phyloP scores from a whole-genome alignment of 2,113 vertebrate species.

The Symphodus melops region DNA sequence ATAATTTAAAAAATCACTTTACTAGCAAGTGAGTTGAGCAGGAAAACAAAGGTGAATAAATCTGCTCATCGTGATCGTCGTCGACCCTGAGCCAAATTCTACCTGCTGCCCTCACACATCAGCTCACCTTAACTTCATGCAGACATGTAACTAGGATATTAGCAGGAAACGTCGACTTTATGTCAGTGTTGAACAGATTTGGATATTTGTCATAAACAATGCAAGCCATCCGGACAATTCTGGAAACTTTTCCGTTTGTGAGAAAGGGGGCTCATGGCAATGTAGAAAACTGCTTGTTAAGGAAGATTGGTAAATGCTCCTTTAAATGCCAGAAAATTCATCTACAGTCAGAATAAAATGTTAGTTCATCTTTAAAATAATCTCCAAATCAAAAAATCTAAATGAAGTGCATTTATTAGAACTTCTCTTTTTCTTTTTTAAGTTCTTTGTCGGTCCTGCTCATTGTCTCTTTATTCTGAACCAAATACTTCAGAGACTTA shows the following conservation, averaged over 20 bases:
- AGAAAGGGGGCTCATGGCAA: background rate
- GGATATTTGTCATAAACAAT: too few relatives aligned
- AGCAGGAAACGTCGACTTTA: too few relatives aligned
- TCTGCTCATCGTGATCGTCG: too few relatives aligned
- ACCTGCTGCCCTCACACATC: background rate
- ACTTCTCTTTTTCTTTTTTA: background rate
- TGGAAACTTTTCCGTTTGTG: too few relatives aligned
- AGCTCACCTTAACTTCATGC: background rate
- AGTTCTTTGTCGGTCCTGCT: background rate
- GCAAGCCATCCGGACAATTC: too few relatives aligned
- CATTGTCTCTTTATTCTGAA: conserved; percentile 11
- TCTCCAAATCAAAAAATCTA: too few relatives aligned
- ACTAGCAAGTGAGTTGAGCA: too few relatives aligned
- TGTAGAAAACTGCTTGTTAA: background rate
- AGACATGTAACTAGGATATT: background rate
- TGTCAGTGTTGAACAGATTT: background rate
- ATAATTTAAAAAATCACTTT: too few relatives aligned
- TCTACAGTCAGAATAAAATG: too few relatives aligned
- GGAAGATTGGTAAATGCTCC: background rate
- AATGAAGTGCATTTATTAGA: background rate
- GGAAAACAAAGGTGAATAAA: too few relatives aligned
- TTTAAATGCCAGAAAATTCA: too few relatives aligned
- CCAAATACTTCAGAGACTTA: background rate
- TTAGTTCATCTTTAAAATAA: too few relatives aligned
- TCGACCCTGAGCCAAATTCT: background rate